Percentiles rank a stretch among this genome's conserved stretches.
Conservation (phyloP, 2,888 invertebrate genomes). For the Eumacrocentrus americanus region DNA sequence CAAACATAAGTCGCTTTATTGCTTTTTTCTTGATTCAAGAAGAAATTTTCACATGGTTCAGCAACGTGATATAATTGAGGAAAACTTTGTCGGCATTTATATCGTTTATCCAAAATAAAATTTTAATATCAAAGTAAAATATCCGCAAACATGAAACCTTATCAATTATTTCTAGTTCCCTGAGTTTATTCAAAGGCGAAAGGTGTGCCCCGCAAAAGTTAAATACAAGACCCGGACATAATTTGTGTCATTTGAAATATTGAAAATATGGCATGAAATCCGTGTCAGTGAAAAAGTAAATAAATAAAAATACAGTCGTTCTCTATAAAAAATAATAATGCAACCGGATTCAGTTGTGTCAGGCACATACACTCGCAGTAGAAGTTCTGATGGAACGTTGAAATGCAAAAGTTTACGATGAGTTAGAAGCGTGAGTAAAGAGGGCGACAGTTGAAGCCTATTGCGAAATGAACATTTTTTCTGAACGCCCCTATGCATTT, state of each 20-base stretch:
- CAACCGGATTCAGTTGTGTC: not conserved
- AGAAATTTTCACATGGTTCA: not conserved
- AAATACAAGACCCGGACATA: too few relatives aligned
- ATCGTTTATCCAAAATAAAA: not conserved
- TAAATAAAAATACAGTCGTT: slow-evolving; percentile 4
- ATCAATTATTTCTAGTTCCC: too few relatives aligned
- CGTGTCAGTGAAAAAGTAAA: not conserved
- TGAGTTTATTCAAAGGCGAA: too few relatives aligned
- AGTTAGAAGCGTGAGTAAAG: not conserved
- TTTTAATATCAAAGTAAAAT: too few relatives aligned
- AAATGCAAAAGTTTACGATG: not conserved
- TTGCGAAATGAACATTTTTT: not conserved
- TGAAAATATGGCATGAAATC: too few relatives aligned
- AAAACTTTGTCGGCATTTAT: not conserved
- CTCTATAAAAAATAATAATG: not conserved
- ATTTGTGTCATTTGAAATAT: too few relatives aligned
- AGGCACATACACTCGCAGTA: not conserved
- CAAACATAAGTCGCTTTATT: not conserved
- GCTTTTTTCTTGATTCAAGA: not conserved
- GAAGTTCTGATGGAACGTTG: slow-evolving; percentile 5
- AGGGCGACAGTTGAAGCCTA: not conserved
- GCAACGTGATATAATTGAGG: not conserved
- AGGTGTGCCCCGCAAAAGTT: too few relatives aligned
- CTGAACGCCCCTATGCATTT: not conserved
- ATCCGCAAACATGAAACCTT: not conserved